Conservation (phyloP, 1,140 invertebrate species). For the Drosophila pectinifera region DNA sequence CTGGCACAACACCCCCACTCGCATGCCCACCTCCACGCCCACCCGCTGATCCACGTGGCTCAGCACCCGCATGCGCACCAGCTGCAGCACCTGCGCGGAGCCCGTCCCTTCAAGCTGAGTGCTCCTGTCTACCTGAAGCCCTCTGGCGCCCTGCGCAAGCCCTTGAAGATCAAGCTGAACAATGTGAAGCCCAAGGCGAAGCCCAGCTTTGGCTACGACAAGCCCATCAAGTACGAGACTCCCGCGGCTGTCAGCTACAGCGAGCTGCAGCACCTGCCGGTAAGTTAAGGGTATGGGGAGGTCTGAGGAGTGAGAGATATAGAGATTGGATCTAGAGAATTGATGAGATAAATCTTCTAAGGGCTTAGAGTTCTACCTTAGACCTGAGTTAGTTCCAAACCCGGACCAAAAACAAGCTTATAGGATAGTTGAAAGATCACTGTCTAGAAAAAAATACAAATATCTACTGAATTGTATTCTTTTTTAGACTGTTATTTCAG, state of each 20-base stretch:
- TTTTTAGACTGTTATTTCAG: no score
- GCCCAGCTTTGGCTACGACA: slow-evolving; percentile 73
- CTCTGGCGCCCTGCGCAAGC: slow-evolving; percentile 55
- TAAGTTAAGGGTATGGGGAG: slow-evolving; percentile 41
- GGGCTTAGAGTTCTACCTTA: no score
- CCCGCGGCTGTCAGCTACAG: slow-evolving; percentile 63
- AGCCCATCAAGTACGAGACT: slow-evolving; percentile 79
- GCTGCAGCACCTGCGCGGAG: slow-evolving; percentile 38
- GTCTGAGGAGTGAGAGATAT: neutral
- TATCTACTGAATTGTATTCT: no score
- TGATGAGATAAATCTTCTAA: neutral
- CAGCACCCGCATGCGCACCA: slow-evolving; percentile 48
- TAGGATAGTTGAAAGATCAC: neutral
- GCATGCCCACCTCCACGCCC: slow-evolving; percentile 48
- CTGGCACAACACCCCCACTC: slow-evolving; percentile 46
- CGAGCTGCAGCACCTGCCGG: slow-evolving; percentile 74
- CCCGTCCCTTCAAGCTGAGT: slow-evolving; percentile 64
- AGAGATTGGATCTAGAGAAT: no score
- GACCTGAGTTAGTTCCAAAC: neutral
- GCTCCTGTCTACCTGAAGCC: slow-evolving; percentile 69
- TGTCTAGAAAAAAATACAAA: neutral
- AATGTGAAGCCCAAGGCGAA: slow-evolving; percentile 67
- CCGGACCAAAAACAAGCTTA: neutral
- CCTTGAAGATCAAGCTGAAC: slow-evolving; percentile 75
- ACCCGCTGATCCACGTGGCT: slow-evolving; percentile 47